Conservation (phyloP, 2,888 invertebrate species). For the Idaea biselata region DNA sequence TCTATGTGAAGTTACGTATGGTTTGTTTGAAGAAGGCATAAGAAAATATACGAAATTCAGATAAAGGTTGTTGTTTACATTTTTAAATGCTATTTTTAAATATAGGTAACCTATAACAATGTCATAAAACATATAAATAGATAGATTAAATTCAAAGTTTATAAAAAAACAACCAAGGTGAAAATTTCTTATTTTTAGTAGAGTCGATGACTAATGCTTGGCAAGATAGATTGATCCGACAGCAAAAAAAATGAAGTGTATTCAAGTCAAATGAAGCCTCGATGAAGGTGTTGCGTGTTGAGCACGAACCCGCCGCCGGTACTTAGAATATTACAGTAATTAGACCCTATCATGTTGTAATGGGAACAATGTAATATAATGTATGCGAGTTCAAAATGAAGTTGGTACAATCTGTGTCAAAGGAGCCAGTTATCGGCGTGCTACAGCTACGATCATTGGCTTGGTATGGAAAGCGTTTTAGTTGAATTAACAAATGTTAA, state of each 20-base stretch:
- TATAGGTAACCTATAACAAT: not conserved
- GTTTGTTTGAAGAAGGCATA: conserved; percentile 24
- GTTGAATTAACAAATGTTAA: conserved; percentile 37
- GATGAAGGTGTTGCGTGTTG: conserved; percentile 49
- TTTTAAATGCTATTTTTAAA: not conserved
- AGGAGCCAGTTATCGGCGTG: conserved; percentile 37
- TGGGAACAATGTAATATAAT: conserved; percentile 67
- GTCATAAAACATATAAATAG: not conserved
- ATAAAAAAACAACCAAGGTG: not conserved
- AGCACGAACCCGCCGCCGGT: conserved; percentile 39
- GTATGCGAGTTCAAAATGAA: conserved; percentile 57
- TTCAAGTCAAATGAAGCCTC: conserved; percentile 25
- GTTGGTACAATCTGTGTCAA: conserved; percentile 54
- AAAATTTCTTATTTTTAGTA: not conserved
- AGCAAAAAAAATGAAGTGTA: conserved; percentile 3
- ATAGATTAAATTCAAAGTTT: not conserved
- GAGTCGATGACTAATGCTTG: not conserved
- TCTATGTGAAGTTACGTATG: conserved; percentile 24
- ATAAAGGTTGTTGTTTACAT: not conserved
- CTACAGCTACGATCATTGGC: conserved; percentile 25
- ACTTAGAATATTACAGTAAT: conserved; percentile 60
- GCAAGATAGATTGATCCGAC: conserved; percentile 12
- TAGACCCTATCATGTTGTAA: conserved; percentile 71
- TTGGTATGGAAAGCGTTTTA: conserved; percentile 33
- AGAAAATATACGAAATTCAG: conserved; percentile 16